phyloP scores from a whole-genome alignment of 2,113 vertebrate genomes.

The Vireo altiloquus region DNA sequence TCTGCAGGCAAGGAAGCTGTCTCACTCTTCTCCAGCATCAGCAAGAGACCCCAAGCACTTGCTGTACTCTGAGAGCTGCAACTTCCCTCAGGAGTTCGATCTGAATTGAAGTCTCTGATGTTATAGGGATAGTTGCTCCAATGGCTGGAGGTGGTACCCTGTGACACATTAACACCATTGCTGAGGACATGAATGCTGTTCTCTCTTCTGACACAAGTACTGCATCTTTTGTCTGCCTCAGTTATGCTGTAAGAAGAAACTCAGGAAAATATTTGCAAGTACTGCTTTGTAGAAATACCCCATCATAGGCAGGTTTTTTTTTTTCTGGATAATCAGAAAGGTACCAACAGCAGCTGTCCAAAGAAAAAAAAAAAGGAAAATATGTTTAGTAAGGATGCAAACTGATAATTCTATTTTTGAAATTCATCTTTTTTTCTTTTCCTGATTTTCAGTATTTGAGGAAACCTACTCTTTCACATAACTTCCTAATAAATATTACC shows the following conservation, averaged over 20 bases:
- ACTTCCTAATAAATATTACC: background rate
- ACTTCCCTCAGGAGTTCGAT: background rate
- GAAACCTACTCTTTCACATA: background rate
- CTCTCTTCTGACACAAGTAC: background rate
- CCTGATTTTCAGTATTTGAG: background rate
- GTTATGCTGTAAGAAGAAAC: slow-evolving; percentile 3
- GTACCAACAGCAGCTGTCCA: background rate
- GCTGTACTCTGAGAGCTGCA: background rate
- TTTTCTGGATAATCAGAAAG: background rate
- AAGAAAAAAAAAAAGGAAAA: background rate
- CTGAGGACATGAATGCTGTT: background rate
- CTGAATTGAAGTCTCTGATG: background rate
- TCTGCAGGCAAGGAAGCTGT: background rate
- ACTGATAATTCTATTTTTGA: background rate
- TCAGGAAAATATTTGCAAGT: slow-evolving; percentile 18
- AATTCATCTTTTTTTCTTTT: background rate
- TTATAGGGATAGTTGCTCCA: background rate
- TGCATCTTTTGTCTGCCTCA: background rate
- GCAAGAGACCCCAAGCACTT: background rate
- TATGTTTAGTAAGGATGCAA: background rate
- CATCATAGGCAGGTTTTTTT: background rate
- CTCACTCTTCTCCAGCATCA: background rate
- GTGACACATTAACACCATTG: background rate
- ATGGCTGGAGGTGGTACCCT: background rate
- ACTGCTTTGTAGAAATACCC: slow-evolving; percentile 5